Evolutionary conservation across 2,113 vertebrate genomes (phyloP).

Genomic region (Kryptolebias marmoratus): DNA sequence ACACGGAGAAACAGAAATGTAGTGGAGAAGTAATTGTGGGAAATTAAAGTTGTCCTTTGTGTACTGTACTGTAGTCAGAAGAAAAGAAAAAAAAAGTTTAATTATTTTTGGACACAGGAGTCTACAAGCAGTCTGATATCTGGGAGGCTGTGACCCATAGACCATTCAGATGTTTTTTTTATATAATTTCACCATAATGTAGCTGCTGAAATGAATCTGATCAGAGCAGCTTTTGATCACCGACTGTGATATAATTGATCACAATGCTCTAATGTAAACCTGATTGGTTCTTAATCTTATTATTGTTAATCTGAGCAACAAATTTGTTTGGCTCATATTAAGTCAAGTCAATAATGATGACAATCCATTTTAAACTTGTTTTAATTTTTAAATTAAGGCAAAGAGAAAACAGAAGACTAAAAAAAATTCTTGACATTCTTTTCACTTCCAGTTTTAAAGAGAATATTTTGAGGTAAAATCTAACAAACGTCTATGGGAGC

Average conservation of each 20-base stretch:
- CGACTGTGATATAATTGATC: no score
- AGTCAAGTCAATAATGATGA: conserved; percentile 11
- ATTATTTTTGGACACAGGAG: conserved; percentile 26
- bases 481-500: no score
- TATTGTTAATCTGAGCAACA: no score
- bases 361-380: conserved; percentile 55
- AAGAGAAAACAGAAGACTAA: not conserved
- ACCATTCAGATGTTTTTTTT: conserved; percentile 7
- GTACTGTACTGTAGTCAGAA: conserved; percentile 18
- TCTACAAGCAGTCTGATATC: not conserved
- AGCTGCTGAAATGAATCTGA: no score
- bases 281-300: no score
- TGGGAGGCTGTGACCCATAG: not conserved
- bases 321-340: no score
- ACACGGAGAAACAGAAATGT: conserved; percentile 41
- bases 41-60: conserved; percentile 42
- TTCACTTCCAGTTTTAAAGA: no score
- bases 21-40: conserved; percentile 42
- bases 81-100: conserved; percentile 28
- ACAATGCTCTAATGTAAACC: no score
- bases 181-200: not conserved
- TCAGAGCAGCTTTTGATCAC: no score
- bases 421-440: conserved; percentile 26
- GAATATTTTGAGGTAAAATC: no score
- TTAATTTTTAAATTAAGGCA: conserved; percentile 44